Base-by-base conservation (phyloP, 2,797 vertebrate genomes). In the Acanthopagrus latus region DNA sequence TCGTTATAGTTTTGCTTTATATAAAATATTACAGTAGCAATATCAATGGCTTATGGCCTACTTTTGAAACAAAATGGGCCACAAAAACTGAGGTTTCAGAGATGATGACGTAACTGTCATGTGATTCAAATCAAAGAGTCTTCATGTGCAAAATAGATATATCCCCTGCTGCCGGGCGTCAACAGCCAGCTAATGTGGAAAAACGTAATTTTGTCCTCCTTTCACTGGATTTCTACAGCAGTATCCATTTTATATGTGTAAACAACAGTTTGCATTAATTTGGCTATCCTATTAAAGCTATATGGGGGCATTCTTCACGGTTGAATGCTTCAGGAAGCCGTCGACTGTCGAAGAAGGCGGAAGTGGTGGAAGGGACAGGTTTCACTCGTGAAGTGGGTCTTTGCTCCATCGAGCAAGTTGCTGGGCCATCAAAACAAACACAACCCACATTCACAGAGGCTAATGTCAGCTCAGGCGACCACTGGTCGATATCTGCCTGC, bases 401-500 rank as follows among this genome's bases (percentile, higher is more conserved):
- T 74, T 21, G 65, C 18, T 38, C 1, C 10, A 5, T 9, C 21
- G 46, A 76, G 65, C 64, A 47, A 79, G 62, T 80, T 89, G 63
- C 72, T 41, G 44, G 12, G 18, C 18, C 48, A 71, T 76, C 87
- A 89, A 89, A 94, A 93, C 88, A 93, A 86, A 89, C 72, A 76
- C 50, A 66, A 7, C 56, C 13, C 5, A 1, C 23, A 12, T 27
- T 13, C 16, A 25, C 43, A 0, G 16, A 10, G 5, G 46, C 72
- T 58, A 23, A 17, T 60, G 74, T 43, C 69, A 55, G 25, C n/a
- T 25, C 9, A 11, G n/a, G 33, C 41, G 27, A 0, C 47, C 9
- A 3, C 29, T 0, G 11, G 44, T 5, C 4, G 23, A 17, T 8
- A 1, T 1, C 16, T 4, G 7, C 5, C 21, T 78, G 18, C 62